Conservation (phyloP, 2,113 vertebrate species). For the Hucho hucho region DNA sequence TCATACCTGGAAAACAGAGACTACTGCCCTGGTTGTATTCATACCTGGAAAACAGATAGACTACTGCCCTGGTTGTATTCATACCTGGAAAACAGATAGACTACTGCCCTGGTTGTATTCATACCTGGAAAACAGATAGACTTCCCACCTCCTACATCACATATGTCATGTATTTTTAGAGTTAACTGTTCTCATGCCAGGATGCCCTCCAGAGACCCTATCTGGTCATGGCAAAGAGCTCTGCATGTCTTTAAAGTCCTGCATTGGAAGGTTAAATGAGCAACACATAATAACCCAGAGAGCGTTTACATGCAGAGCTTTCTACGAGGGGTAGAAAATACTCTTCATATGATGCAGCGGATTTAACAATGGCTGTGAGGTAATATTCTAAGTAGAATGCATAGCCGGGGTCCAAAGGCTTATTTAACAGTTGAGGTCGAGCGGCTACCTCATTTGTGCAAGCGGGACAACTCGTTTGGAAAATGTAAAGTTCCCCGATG, state of each 20-base stretch:
- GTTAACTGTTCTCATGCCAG: constrained; percentile 62
- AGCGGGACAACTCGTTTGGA: constrained; percentile 73
- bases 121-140: constrained; percentile 27
- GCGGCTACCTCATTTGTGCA: constrained; percentile 67
- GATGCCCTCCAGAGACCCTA: constrained; percentile 62
- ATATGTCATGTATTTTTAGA: constrained; percentile 66
- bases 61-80: too few species aligned
- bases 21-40: constrained; percentile 5
- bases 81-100: too few species aligned
- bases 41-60: not conserved
- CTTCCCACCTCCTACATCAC: constrained; percentile 34
- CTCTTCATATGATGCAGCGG: constrained; percentile 67
- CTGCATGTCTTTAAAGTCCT: constrained; percentile 64
- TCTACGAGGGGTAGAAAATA: constrained; percentile 66
- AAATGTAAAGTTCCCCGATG: constrained; percentile 72
- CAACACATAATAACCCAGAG: constrained; percentile 57
- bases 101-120: constrained; percentile 13
- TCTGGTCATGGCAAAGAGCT: constrained; percentile 55
- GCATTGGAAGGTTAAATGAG: constrained; percentile 69
- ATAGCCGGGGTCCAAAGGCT: constrained; percentile 63
- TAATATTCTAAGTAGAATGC: constrained; percentile 74
- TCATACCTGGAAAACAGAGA: too few species aligned
- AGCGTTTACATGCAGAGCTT: constrained; percentile 64
- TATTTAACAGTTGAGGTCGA: constrained; percentile 76
- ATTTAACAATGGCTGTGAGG: constrained; percentile 54